Base-by-base conservation (phyloP, 1,140 invertebrate genomes). In the Rhizoglyphus robini region DNA sequence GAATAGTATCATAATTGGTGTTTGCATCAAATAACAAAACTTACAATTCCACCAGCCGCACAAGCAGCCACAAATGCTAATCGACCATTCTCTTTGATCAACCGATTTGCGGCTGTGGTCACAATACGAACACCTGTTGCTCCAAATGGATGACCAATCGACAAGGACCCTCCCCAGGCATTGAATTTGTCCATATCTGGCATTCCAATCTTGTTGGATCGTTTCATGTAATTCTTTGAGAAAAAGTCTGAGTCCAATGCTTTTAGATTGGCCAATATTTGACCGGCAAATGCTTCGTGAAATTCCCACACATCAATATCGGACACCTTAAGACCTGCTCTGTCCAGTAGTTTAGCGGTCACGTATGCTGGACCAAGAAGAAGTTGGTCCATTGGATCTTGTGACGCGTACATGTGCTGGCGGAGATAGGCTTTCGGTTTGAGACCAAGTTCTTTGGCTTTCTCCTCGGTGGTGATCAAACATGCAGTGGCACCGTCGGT, bases 301-400 rank as follows among this genome's bases (percentile, higher is more conserved):
- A 96, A 87, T 81, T 99, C 96, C 87, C 93, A 99, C 0, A 92
- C 90, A 78, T 92, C 90, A 74, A 99, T 87, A 73, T 99, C 96
- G 57, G 84, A 85, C 29, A 96, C 65, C n/a, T 78, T 80, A 0
- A 99, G 81, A 23, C 93, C 93, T 68, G 87, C 81, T 77, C 58
- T 90, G 27, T 90, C 86, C 64, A 97, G 77, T 60, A 97, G 79
- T 79, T 87, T 87, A 30, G 92, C 90, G 70, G 90, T 94, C 20
- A 87, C 90, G 78, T 96, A 96, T 13, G 91, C 83, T 25, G 94
- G 93, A 29, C 80, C 81, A 1, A 99, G 79, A 2, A 99, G 79
- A 32, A 99, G 80, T 75, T 99, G 92, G 80, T 99, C 93, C 69
- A 96, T 87, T 0, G 96, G 95, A 79, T 99, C 96, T 79, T 99